These are phyloP conservation scores for Catharus fuscescens DNA, from an alignment of 2,113 vertebrate genomes.

Conservation along the genomic window DNA sequence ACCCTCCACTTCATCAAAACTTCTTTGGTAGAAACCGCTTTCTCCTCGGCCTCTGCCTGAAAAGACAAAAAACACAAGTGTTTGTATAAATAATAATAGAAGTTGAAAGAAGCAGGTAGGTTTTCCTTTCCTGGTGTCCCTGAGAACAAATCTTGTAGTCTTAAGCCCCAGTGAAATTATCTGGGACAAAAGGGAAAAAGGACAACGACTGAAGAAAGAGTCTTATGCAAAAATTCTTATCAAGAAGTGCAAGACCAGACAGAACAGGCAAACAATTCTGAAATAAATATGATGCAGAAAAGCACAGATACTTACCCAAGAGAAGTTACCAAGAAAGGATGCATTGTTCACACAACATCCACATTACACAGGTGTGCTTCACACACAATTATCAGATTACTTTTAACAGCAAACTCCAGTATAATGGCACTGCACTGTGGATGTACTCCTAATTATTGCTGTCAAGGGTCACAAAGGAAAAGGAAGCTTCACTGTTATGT, in stretches of 20 bases:
- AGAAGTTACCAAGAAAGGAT: not conserved
- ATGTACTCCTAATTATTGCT: not conserved
- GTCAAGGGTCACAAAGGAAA: not conserved
- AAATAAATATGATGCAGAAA: not conserved
- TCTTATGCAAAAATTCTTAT: not conserved
- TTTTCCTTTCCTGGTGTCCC: not conserved
- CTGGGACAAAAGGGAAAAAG: not conserved
- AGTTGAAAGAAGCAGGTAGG: not conserved
- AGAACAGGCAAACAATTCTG: not conserved
- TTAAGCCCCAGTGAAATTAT: not conserved
- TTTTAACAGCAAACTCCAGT: not conserved
- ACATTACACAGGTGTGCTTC: not conserved
- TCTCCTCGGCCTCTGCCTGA: constrained; percentile 96
- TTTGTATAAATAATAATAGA: constrained; percentile 24
- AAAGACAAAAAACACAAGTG: constrained; percentile 66
- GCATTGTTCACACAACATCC: not conserved
- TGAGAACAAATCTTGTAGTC: not conserved
- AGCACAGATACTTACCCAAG: constrained; percentile 33
- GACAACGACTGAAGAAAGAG: not conserved
- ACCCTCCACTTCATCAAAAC: constrained; percentile 98
- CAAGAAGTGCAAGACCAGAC: not conserved
- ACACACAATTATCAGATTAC: not conserved
- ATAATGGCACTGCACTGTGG: not conserved
- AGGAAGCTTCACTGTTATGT: not conserved
- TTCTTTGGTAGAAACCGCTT: constrained; percentile 99